Evolutionary conservation across 1,140 invertebrate genomes (phyloP), one percentile per base, ranked within the genome.

Genomic region (Cecropterus lyciades): DNA sequence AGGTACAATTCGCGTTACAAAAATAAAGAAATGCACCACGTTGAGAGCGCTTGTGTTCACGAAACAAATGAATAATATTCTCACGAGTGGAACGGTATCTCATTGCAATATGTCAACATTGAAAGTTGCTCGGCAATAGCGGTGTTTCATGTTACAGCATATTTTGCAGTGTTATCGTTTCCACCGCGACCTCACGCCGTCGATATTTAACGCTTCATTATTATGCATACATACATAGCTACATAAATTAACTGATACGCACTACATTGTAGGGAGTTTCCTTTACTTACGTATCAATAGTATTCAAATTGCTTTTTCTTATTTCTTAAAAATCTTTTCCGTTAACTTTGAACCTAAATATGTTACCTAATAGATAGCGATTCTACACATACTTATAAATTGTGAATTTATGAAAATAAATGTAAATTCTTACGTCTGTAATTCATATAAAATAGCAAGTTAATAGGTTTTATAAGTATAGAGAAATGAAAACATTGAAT

Each of bases 91-190:
- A 82, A 75, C 77, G 75, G 79, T 79, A 75, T 81, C 73, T 75
- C 75, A 74, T 75, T 77, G 68, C 76, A 70, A 75, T 79, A 70
- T 79, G 74, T 79, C 79, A 79, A 81, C 79, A 79, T 75, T 75
- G 70, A 75, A 68, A 68, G 70, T 76, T 60, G 55, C 55, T 62
- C 49, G 59, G 56, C 60, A 62, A 27, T 73, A 52, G 46, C 56
- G 53, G 43, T 70, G 71, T 70, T 73, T 76, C 73, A 40, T 69
- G 53, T 79, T 76, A 79, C 74, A 70, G 71, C 65, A 69, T n/a
- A n/a, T 73, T 73, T 69, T 70, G 64, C 67, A 66, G 48, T 68
- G 68, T 71, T 78, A 78, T 73, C 65, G 69, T 78, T 75, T 68
- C 65, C 53, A 67, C 68, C 27, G 56, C 65, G 67, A 55, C 43